These are phyloP conservation scores for Bombylius discolor DNA, from an alignment of 2,888 invertebrate species.

Conservation along the genomic window DNA sequence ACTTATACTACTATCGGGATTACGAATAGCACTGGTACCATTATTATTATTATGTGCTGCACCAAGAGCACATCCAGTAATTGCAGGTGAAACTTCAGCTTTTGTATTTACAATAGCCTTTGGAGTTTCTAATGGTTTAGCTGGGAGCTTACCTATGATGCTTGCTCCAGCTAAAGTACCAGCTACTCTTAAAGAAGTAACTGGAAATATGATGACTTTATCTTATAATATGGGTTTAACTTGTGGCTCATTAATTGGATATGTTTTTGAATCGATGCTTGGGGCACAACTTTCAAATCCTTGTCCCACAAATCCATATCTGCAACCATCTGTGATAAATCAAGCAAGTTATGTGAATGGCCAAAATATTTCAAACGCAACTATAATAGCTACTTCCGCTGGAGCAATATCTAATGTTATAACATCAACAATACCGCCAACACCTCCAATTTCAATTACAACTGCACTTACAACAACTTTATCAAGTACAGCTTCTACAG, in stretches of 20 bases:
- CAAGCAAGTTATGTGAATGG: constrained; percentile 1
- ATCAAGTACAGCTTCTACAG: constrained; percentile 1
- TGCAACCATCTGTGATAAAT: constrained; percentile 19
- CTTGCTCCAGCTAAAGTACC: constrained; percentile 77
- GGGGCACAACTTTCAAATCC: constrained; percentile 40
- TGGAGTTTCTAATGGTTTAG: constrained; percentile 74
- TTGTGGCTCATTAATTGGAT: constrained; percentile 71
- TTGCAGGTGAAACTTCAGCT: constrained; percentile 52
- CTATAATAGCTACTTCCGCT: constrained; percentile 15
- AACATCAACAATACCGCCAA: neutral
- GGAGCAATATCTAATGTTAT: neutral
- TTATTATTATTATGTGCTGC: constrained; percentile 69
- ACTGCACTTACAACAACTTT: constrained; percentile 1
- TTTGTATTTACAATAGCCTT: constrained; percentile 53
- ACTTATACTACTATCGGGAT: constrained; percentile 58
- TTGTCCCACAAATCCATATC: constrained; percentile 35
- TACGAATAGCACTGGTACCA: constrained; percentile 64
- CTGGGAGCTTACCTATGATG: constrained; percentile 88
- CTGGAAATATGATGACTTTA: constrained; percentile 90
- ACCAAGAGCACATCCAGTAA: constrained; percentile 60
- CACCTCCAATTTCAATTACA: neutral
- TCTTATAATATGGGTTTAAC: constrained; percentile 81
- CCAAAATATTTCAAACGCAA: constrained; percentile 16
- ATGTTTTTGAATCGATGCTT: constrained; percentile 55
- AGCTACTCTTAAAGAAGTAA: constrained; percentile 73